These are phyloP conservation scores for Podabrus alpinus DNA, from an alignment of 2,888 invertebrate species.

Conservation along the genomic window DNA sequence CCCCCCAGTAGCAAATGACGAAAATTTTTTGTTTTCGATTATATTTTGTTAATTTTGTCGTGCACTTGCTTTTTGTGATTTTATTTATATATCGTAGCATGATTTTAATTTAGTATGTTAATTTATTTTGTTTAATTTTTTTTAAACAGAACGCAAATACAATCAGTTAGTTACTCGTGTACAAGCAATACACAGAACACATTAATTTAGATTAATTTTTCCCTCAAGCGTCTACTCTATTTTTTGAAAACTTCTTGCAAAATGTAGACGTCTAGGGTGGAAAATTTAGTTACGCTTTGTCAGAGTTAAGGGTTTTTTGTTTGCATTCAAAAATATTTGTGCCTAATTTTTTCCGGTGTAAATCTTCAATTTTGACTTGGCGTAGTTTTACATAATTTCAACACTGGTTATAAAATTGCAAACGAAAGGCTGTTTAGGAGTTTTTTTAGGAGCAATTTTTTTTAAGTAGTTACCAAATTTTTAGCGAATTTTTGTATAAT, in stretches of 20 bases:
- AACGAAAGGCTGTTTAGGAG: slow-evolving; percentile 28
- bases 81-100: slow-evolving; percentile 54
- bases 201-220: slow-evolving; percentile 10
- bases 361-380: slow-evolving; percentile 23
- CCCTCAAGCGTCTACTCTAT: slow-evolving; percentile 16
- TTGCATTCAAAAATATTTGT: not conserved
- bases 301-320: slow-evolving; percentile 11
- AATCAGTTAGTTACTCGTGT: slow-evolving; percentile 22
- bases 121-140: slow-evolving; percentile 29
- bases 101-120: slow-evolving; percentile 44
- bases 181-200: slow-evolving; percentile 19
- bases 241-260: not conserved
- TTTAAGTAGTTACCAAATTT: not conserved
- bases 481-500: not conserved
- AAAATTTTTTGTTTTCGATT: slow-evolving; percentile 39
- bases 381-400: slow-evolving; percentile 8
- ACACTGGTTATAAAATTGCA: slow-evolving; percentile 5
- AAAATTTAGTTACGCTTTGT: slow-evolving; percentile 12
- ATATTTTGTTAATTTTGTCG: slow-evolving; percentile 36
- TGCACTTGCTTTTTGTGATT: slow-evolving; percentile 31
- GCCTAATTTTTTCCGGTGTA: not conserved
- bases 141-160: slow-evolving; percentile 25
- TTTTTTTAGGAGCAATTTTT: slow-evolving; percentile 2
- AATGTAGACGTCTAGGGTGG: not conserved
- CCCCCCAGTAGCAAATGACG: slow-evolving; percentile 54